A percentile compares a stretch with the other conserved stretches of the same genome.
These are phyloP conservation scores for Glyphotaelius pellucidus DNA, from an alignment of 2,888 invertebrate genomes.

Conservation along the genomic window DNA sequence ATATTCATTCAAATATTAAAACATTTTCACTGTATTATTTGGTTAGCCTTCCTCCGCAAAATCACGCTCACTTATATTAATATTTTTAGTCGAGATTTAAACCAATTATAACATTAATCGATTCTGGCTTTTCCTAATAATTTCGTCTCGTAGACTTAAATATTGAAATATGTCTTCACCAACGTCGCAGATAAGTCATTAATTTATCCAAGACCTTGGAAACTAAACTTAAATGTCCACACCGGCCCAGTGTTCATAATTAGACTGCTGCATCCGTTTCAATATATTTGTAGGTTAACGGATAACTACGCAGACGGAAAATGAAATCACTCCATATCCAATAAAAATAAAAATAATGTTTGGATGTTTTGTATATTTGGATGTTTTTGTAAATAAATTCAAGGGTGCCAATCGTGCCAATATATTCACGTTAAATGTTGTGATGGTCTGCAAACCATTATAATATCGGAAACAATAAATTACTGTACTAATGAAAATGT, in stretches of 20 bases:
- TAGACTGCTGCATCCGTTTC: constrained; percentile 27
- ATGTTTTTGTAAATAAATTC: too few species aligned
- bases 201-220: constrained; percentile 10
- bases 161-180: background rate
- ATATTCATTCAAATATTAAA: background rate
- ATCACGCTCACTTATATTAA: background rate
- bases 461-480: too few species aligned
- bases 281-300: constrained; percentile 7
- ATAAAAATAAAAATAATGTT: too few species aligned
- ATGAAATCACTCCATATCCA: background rate
- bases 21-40: background rate
- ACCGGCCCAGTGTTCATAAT: constrained; percentile 9
- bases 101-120: background rate
- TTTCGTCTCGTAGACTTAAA: background rate
- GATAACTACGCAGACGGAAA: background rate
- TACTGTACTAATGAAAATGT: too few species aligned
- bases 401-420: too few species aligned
- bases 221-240: background rate
- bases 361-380: too few species aligned
- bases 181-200: background rate
- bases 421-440: too few species aligned
- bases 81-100: background rate
- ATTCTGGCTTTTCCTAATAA: background rate
- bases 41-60: background rate
- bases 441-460: too few species aligned